These are phyloP conservation scores for Drosophila serrata DNA, from an alignment of 1,140 invertebrate species.

Conservation along the genomic window DNA sequence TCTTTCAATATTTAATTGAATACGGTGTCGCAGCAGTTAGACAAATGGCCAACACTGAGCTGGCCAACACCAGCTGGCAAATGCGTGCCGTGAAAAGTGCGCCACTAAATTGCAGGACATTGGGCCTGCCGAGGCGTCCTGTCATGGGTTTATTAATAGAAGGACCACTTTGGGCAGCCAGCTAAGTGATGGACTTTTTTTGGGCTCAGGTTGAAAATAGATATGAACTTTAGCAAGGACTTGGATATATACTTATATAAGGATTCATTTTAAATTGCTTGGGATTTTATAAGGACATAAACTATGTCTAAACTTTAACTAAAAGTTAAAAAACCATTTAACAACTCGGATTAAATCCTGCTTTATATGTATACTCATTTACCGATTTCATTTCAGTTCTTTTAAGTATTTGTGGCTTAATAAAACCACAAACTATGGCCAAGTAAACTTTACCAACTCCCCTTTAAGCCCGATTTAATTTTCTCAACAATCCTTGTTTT, in stretches of 20 bases:
- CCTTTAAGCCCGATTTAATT: background rate
- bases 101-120: constrained; percentile 59
- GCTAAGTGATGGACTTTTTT: constrained; percentile 4
- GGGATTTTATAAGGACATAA: no score
- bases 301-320: no score
- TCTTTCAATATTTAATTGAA: constrained; percentile 80
- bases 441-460: background rate
- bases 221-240: constrained; percentile 23
- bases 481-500: background rate
- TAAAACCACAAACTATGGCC: background rate
- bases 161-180: constrained; percentile 23
- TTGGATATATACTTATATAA: background rate
- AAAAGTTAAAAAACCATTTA: no score
- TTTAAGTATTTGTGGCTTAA: background rate
- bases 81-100: constrained; percentile 53
- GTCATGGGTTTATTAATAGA: constrained; percentile 69
- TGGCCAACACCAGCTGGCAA: constrained; percentile 14
- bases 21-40: constrained; percentile 67
- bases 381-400: no score
- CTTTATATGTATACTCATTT: no score
- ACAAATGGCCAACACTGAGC: constrained; percentile 58
- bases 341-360: no score
- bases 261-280: no score
- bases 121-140: constrained; percentile 17
- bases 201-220: constrained; percentile 37